Conservation (phyloP, 2,113 vertebrate genomes). For the Sarotherodon lohbergeri region DNA sequence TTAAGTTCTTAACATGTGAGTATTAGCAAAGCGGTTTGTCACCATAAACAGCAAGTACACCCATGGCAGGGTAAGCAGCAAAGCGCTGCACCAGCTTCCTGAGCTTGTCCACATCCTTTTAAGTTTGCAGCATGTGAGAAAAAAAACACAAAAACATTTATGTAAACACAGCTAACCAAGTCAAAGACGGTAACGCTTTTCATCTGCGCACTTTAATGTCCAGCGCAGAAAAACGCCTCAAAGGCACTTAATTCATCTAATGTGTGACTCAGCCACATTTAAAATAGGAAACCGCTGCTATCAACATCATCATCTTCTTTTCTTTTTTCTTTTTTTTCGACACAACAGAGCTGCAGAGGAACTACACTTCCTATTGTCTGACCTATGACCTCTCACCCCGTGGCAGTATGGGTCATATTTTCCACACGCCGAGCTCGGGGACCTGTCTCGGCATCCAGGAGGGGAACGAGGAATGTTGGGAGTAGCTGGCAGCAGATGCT, state of each 20-base stretch:
- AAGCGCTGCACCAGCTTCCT: slow-evolving; percentile 23
- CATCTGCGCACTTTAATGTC: background rate
- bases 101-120: slow-evolving; percentile 20
- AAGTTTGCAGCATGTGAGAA: background rate
- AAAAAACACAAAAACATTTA: background rate
- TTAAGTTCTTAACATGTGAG: background rate
- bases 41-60: background rate
- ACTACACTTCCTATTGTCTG: slow-evolving; percentile 35
- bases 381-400: slow-evolving; percentile 59
- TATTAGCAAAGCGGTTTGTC: background rate
- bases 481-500: slow-evolving; percentile 63
- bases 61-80: background rate
- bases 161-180: background rate
- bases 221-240: background rate
- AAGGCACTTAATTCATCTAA: background rate
- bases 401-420: slow-evolving; percentile 40
- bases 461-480: slow-evolving; percentile 60
- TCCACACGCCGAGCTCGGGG: slow-evolving; percentile 43
- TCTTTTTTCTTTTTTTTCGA: background rate
- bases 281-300: background rate
- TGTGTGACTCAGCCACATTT: background rate
- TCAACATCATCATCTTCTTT: background rate
- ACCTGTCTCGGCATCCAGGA: slow-evolving; percentile 44
- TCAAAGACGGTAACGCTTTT: background rate
- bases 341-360: background rate